Evolutionary conservation across 2,113 vertebrate species (phyloP).

Genomic region (Noturus placidus): DNA sequence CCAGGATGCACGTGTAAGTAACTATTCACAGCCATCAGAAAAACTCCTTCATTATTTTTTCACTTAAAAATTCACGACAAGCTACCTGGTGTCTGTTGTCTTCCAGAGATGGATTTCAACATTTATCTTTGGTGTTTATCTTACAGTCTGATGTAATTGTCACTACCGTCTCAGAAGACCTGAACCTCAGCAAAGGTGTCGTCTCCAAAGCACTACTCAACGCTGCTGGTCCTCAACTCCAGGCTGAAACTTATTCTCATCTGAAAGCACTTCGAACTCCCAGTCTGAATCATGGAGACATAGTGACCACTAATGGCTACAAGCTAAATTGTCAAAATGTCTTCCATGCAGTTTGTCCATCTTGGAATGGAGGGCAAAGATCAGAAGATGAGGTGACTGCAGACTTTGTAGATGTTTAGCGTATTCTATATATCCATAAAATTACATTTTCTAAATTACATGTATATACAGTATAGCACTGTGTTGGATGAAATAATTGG

Average conservation of each 20-base stretch:
- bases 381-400: constrained; percentile 65
- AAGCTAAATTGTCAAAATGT: constrained; percentile 68
- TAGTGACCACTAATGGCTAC: constrained; percentile 74
- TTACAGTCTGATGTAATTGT: constrained; percentile 80
- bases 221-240: constrained; percentile 73
- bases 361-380: constrained; percentile 52
- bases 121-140: constrained; percentile 1
- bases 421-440: background rate
- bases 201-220: constrained; percentile 77
- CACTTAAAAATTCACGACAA: background rate
- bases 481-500: background rate
- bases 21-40: background rate
- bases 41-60: background rate
- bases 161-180: constrained; percentile 74
- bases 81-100: too few species aligned
- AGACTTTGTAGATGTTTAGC: background rate
- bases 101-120: background rate
- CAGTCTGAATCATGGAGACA: background rate
- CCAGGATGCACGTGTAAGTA: constrained; percentile 75
- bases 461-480: background rate
- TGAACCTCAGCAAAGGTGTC: constrained; percentile 70
- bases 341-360: constrained; percentile 73
- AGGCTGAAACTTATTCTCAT: constrained; percentile 62
- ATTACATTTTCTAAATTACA: background rate
- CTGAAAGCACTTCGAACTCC: fast-evolving